A percentile compares a stretch with the other conserved stretches of the same genome.
phyloP scores from a whole-genome alignment of 2,888 invertebrate species.

The Sphinx pinastri region DNA sequence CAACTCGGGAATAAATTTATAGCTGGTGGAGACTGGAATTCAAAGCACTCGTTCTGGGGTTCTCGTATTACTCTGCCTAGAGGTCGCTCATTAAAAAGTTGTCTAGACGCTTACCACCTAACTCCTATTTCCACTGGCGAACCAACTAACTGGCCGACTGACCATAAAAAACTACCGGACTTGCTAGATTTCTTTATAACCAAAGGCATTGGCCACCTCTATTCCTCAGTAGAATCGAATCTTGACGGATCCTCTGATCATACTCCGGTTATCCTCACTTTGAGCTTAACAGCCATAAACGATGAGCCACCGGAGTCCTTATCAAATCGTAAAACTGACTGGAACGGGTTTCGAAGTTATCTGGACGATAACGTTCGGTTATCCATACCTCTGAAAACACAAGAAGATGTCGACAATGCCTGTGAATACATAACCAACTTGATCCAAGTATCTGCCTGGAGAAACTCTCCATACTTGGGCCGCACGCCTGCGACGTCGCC shows the following conservation, averaged over 20 bases:
- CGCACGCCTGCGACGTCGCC: background rate
- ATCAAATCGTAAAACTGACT: too few species aligned
- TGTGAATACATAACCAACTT: too few species aligned
- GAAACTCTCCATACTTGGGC: too few species aligned
- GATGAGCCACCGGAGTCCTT: background rate
- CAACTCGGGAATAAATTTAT: conserved; percentile 1
- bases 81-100: conserved; percentile 28
- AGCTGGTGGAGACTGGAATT: conserved; percentile 36
- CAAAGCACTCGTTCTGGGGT: conserved; percentile 35
- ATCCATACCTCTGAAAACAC: too few species aligned
- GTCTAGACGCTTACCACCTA: conserved; percentile 9
- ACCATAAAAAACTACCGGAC: conserved; percentile 8
- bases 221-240: background rate
- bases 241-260: background rate
- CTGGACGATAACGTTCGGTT: too few species aligned
- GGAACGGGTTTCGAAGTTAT: too few species aligned
- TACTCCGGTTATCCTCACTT: background rate
- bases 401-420: too few species aligned
- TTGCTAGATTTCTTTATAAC: background rate
- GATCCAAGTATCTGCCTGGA: too few species aligned
- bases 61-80: conserved; percentile 28
- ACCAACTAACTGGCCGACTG: conserved; percentile 37
- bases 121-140: conserved; percentile 24
- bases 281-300: background rate
- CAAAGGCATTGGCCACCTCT: background rate